phyloP scores from a whole-genome alignment of 2,113 vertebrate species.

The Lepidothrix coronata region DNA sequence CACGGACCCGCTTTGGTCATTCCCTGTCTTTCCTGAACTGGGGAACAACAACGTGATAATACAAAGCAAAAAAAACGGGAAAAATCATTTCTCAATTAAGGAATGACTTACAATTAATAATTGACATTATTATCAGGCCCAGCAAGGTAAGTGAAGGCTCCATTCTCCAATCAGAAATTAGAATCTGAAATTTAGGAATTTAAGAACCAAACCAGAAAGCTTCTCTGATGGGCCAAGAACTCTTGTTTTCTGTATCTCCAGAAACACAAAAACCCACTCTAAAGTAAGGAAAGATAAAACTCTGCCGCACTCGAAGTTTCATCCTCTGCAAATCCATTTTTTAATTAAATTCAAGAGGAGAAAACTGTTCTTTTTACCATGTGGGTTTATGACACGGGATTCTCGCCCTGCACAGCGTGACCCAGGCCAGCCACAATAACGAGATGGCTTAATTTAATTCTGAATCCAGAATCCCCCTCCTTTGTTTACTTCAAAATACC shows the following conservation, averaged over 20 bases:
- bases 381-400: constrained; percentile 29
- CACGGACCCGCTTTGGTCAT: too few species aligned
- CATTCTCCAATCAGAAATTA: background rate
- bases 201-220: background rate
- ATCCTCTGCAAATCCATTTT: background rate
- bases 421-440: constrained; percentile 45
- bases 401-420: constrained; percentile 67
- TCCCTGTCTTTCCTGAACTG: too few species aligned
- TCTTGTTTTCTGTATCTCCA: background rate
- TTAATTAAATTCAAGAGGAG: background rate
- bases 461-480: constrained; percentile 34
- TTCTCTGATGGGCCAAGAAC: background rate
- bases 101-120: background rate
- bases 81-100: background rate
- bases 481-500: constrained; percentile 64
- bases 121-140: background rate
- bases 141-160: background rate
- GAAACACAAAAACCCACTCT: background rate
- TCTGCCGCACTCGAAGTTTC: background rate
- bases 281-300: background rate
- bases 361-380: constrained; percentile 41
- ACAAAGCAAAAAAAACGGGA: background rate
- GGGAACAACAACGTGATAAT: background rate
- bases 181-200: background rate
- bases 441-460: constrained; percentile 71